These are phyloP conservation scores for Blastobasis adustella DNA, from an alignment of 2,888 invertebrate species.

Conservation along the genomic window DNA sequence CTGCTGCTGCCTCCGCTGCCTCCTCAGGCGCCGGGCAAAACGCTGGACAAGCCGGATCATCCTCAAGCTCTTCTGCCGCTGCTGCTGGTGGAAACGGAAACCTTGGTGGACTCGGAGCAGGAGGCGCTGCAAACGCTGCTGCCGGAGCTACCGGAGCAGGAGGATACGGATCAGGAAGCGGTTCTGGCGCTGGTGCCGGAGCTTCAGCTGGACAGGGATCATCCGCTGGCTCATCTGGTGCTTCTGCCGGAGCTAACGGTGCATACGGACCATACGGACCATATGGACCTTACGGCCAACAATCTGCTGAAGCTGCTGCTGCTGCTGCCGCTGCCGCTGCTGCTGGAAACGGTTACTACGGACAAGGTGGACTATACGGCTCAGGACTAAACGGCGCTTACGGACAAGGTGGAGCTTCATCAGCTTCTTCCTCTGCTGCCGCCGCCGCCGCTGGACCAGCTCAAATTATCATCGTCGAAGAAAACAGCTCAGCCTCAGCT, in stretches of 20 bases:
- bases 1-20: neutral
- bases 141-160: neutral
- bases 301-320: neutral
- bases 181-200: neutral
- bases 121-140: neutral
- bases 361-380: neutral
- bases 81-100: conserved; percentile 1
- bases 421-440: conserved; percentile 8
- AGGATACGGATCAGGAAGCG: neutral
- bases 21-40: neutral
- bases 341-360: neutral
- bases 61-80: neutral
- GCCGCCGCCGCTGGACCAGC: conserved; percentile 10
- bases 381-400: conserved; percentile 6
- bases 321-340: conserved; percentile 7
- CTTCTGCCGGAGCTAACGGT: neutral
- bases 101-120: neutral
- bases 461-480: conserved; percentile 10
- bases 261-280: neutral
- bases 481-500: conserved; percentile 7
- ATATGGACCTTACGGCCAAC: neutral
- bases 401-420: conserved; percentile 4
- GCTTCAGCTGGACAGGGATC: neutral
- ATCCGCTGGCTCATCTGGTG: neutral
- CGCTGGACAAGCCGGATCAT: neutral